Evolutionary conservation across 92 coral and sea anemone species (phyloP).

Genomic region (Ricordea florida): DNA sequence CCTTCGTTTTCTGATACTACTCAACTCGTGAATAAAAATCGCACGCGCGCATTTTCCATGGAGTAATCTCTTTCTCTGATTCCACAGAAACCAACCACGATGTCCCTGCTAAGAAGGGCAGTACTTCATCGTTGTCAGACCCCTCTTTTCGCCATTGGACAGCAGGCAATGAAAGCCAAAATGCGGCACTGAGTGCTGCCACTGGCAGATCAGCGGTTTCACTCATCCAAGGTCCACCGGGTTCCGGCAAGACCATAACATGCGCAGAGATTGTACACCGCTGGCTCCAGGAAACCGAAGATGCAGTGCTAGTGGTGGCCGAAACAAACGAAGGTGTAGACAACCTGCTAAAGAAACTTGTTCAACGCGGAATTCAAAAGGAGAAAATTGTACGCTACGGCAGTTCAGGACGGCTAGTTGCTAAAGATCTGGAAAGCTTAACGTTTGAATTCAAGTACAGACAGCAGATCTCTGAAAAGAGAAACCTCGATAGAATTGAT

Average conservation of each 20-base stretch:
- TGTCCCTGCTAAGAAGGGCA: not conserved
- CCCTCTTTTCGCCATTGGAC: not conserved
- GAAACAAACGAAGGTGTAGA: conserved; percentile 96
- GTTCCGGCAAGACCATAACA: conserved; percentile 87
- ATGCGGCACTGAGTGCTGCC: conserved; percentile 57
- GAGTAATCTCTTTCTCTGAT: conserved; percentile 1
- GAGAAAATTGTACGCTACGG: conserved; percentile 67
- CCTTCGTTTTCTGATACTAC: too few relatives aligned
- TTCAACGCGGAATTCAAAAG: conserved; percentile 34
- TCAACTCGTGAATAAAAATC: too few relatives aligned
- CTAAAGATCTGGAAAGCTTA: conserved; percentile 52
- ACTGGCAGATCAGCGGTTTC: conserved; percentile 36
- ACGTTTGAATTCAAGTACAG: conserved; percentile 66
- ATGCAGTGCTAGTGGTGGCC: conserved; percentile 69
- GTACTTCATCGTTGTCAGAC: not conserved
- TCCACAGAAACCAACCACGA: not conserved
- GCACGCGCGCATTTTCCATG: not conserved
- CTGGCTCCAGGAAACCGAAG: conserved; percentile 29
- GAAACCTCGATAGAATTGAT: conserved; percentile 51
- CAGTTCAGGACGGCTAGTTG: conserved; percentile 76
- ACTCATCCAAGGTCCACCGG: conserved; percentile 91
- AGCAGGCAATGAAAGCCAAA: conserved; percentile 60
- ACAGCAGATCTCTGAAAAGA: conserved; percentile 38
- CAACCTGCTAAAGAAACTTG: conserved; percentile 68
- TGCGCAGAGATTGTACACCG: conserved; percentile 77